Evolutionary conservation across 35 echinoderm and acorn worm genomes (phyloP).

Genomic region (Diadema setosum): DNA sequence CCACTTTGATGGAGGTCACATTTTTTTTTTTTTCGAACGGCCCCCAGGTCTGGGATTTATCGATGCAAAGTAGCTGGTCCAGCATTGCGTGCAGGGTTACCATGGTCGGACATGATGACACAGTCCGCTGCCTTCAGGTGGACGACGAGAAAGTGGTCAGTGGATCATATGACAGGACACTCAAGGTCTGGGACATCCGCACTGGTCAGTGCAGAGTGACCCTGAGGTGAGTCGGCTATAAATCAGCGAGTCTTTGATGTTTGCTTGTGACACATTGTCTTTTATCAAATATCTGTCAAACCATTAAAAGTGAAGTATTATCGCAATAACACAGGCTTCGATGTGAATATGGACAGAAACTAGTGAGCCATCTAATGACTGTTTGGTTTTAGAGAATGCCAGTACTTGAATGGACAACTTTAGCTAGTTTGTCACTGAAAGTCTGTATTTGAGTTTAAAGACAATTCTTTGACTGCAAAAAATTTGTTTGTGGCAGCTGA

Average conservation of each 20-base stretch:
- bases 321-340: no score
- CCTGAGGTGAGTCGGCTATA: constrained; percentile 45
- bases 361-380: no score
- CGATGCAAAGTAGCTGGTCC: constrained; percentile 98
- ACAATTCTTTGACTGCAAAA: no score
- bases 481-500: no score
- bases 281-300: no score
- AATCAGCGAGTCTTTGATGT: background rate
- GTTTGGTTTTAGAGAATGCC: no score
- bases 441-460: no score
- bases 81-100: constrained; percentile 94
- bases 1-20: no score
- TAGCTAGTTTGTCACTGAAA: no score
- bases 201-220: constrained; percentile 81
- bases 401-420: no score
- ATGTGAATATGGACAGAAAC: no score
- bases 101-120: constrained; percentile 92
- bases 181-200: constrained; percentile 97
- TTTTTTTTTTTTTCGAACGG: background rate
- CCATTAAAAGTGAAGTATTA: no score
- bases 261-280: background rate
- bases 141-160: constrained; percentile 99
- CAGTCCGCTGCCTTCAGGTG: constrained; percentile 89
- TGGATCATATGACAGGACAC: constrained; percentile 91
- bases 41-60: constrained; percentile 93